Base-by-base conservation (phyloP, 1,140 invertebrate genomes). In the Drosophila subpulchrella region DNA sequence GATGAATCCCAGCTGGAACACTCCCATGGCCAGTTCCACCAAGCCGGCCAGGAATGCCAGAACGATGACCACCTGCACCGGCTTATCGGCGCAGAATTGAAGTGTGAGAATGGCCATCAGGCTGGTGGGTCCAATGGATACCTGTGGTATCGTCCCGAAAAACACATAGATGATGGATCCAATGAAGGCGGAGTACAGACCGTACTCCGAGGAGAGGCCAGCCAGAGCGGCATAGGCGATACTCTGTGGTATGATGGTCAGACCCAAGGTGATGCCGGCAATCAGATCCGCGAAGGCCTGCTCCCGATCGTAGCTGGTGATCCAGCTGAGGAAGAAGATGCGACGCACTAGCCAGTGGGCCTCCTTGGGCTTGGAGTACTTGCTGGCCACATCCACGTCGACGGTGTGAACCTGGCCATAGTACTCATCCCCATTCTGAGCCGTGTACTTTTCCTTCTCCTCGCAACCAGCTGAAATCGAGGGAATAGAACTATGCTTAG, bases 91-190 rank as follows among this genome's bases (percentile, higher is more conserved):
- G 12, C 95, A 96, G 67, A 95, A 96, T 78, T 97, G 95, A 47
- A 96, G 93, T 6, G 96, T 96, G 17, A 92, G 72, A 13, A 98
- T 93, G 44, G 97, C 94, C 96, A 98, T 97, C 17, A 98, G 93
- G 41, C 96, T 97, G 0, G 97, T 97, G 0, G 97, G 97, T 30
- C 97, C 97, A 68, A 98, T 97, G 0, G 97, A 98, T 4, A 98
- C 96, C 93, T 98, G 96, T 91, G 96, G 97, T 48, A 97, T 96
- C 0, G 97, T 97, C 6, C 98, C 98, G 78, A 99, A 95, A 60
- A 98, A 92, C 41, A 96, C 93, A 92, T 99, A 99, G 15, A 98
- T 93, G 78, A 98, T 97, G 72, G 96, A 95, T 93, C 97, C 91
- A 54, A 91, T 84, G 47, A 92, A 92, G 1, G 91, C 91, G 47